Conservation (phyloP, 2,797 vertebrate species). For the Erethizon dorsatum region DNA sequence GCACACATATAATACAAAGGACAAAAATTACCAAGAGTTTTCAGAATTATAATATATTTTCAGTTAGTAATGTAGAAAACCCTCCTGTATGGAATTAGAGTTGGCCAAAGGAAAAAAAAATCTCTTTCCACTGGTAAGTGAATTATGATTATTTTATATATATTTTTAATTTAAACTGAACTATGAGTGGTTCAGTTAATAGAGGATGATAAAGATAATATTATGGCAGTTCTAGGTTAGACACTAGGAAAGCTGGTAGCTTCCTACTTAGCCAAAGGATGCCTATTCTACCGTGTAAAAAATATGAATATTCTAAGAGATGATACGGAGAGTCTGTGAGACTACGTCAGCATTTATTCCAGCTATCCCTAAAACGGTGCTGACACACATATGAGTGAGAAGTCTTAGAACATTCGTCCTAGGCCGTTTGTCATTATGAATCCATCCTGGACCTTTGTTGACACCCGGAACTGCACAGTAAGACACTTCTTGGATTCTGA, state of each 20-base stretch:
- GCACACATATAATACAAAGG: not conserved
- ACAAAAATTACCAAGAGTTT: not conserved
- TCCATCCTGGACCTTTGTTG: not conserved
- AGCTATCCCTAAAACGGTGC: no score
- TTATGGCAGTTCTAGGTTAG: not conserved
- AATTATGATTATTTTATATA: not conserved
- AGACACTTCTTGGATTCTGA: not conserved
- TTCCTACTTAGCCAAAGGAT: not conserved
- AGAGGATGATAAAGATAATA: not conserved
- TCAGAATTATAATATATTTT: not conserved
- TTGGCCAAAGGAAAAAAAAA: not conserved
- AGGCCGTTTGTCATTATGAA: not conserved
- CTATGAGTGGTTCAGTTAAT: not conserved
- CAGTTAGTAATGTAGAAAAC: not conserved
- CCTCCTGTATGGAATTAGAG: not conserved
- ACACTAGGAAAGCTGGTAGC: not conserved
- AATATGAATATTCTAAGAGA: not conserved
- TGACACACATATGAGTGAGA: not conserved
- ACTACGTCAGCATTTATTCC: no score
- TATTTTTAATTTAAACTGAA: not conserved
- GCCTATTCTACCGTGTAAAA: not conserved
- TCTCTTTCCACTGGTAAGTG: not conserved
- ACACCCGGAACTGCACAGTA: not conserved
- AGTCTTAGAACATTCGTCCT: rapidly evolving
- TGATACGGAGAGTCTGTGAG: rapidly evolving